Percentiles rank a stretch among this genome's conserved stretches.
Conservation (phyloP, 2,888 invertebrate genomes). For the Achlya flavicornis region DNA sequence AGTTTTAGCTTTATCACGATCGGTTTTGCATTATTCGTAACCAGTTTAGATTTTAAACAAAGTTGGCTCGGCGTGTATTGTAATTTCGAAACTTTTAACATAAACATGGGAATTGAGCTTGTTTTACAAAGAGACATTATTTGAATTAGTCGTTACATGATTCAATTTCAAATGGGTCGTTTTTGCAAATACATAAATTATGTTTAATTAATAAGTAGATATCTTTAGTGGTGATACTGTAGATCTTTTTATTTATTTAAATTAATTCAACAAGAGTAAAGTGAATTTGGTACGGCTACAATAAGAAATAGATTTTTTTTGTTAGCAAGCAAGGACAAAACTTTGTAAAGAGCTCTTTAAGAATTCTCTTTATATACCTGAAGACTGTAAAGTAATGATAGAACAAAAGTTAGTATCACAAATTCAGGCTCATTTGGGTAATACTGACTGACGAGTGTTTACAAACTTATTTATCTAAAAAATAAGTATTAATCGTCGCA, state of each 20-base stretch:
- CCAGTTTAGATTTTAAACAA: slow-evolving; percentile 60
- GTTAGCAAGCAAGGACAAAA: not conserved
- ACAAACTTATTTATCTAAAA: slow-evolving; percentile 19
- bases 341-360: slow-evolving; percentile 18
- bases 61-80: slow-evolving; percentile 49
- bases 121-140: slow-evolving; percentile 42
- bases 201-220: too few species aligned
- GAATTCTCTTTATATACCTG: slow-evolving; percentile 20
- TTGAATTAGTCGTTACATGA: not conserved
- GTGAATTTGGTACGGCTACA: too few species aligned
- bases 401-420: slow-evolving; percentile 30
- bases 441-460: slow-evolving; percentile 22
- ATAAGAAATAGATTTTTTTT: not conserved
- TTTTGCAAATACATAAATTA: not conserved
- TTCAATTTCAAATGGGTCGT: not conserved
- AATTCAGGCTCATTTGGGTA: slow-evolving; percentile 20
- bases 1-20: slow-evolving; percentile 58
- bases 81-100: slow-evolving; percentile 59
- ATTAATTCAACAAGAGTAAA: too few species aligned
- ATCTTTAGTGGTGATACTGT: too few species aligned
- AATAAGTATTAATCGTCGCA: not conserved
- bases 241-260: too few species aligned
- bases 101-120: slow-evolving; percentile 54
- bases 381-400: slow-evolving; percentile 27
- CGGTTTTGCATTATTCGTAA: slow-evolving; percentile 56